Conservation (phyloP, 2,113 vertebrate genomes). For the Myodes glareolus region DNA sequence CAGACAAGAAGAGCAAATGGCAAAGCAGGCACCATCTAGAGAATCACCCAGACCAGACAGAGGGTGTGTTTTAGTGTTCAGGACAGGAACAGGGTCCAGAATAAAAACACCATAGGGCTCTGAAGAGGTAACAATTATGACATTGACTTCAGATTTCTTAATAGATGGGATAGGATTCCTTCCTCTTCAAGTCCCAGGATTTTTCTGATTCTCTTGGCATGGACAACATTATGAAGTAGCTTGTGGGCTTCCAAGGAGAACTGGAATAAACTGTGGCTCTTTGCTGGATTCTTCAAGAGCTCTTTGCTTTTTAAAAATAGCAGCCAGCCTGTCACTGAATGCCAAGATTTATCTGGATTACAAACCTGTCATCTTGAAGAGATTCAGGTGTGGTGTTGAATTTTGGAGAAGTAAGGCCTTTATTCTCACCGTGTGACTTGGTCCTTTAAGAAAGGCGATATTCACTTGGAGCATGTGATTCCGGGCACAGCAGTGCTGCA, state of each 20-base stretch:
- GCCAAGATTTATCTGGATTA: slow-evolving; percentile 58
- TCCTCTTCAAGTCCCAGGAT: background rate
- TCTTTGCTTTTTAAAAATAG: slow-evolving; percentile 25
- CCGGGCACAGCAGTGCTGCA: slow-evolving; percentile 38
- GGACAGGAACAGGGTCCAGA: background rate
- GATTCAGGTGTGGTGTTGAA: slow-evolving; percentile 60
- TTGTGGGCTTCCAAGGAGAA: background rate
- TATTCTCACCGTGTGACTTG: slow-evolving; percentile 58
- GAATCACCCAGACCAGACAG: background rate
- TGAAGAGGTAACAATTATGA: background rate
- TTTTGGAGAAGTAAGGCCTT: slow-evolving; percentile 51
- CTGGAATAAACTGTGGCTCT: background rate
- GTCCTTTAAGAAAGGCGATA: slow-evolving; percentile 63
- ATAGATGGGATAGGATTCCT: background rate
- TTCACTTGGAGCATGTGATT: slow-evolving; percentile 57
- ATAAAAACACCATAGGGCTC: background rate
- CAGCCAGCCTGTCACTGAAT: background rate
- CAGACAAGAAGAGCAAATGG: background rate
- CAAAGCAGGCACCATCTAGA: background rate
- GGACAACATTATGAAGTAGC: background rate
- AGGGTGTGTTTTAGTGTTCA: background rate
- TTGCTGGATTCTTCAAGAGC: slow-evolving; percentile 25
- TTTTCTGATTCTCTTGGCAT: background rate
- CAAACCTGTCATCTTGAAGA: slow-evolving; percentile 62
- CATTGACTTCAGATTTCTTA: background rate